Base-by-base conservation (phyloP, 2,797 vertebrate species). In the Chaetodon trifasciatus region DNA sequence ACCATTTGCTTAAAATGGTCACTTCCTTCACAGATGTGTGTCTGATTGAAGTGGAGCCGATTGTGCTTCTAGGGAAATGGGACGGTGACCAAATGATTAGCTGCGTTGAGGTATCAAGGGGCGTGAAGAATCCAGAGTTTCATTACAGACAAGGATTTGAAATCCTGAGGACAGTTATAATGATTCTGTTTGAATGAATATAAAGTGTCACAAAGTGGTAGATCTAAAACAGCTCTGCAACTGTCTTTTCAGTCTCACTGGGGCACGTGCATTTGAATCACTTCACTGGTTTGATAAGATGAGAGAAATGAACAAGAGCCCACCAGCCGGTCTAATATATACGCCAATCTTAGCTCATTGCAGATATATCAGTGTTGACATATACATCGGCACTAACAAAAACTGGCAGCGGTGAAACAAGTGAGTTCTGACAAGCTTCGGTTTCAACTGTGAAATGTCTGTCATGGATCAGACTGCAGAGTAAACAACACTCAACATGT, bases 31-130 rank as follows among this genome's bases (percentile, higher is more conserved):
- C 35, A 52, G 6, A 35, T 64, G 62, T 32, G 24, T 32, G 53
- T 53, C 13, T 61, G 32, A 44, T 19, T 61, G 15, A 47, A 39
- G 19, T 66, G 50, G 4, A 50, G 23, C 8, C 58, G 19, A 50
- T 28, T 58, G 56, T 62, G 47, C 66, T 55, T 62, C 55, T 53
- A 46, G 53, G 53, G 62, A 60, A 71, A 78, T 66, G 35, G 23
- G 61, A 17, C 6, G 2, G 9, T 5, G 58, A 17, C 10, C 8
- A n/a, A 68, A 17, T 60, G 52, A 32, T 52, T 35, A 42, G 46
- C 60, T 68, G 24, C 16, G 24, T 23, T 57, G 15, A 23, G 24
- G 40, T 17, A 9, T 49, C 42, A 37, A 49, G 32, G 13, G 21
- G 0, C 16, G 60, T 12, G 6, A 44, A 53, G 8, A n/a, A 52